Base-by-base conservation (phyloP, 2,888 invertebrate genomes). In the Plebejus argus region DNA sequence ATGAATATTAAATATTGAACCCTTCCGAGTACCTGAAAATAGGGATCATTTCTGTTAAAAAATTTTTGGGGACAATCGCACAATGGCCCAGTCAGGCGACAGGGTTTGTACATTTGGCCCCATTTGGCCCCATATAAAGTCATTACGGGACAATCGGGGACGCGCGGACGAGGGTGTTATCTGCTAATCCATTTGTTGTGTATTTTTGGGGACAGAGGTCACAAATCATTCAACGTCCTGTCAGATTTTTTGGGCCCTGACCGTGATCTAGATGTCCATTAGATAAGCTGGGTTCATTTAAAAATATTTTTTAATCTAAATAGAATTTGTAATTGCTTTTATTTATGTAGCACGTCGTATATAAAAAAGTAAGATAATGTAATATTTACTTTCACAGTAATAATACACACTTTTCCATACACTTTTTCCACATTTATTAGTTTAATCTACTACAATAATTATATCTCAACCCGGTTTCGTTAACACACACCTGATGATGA, bases 161-260 rank as follows among this genome's bases (percentile, higher is more conserved):
- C 23, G 23, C 5, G 15, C 28, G 84, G 83, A 82, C 81, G 79
- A 79, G 79, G 82, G 83, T 82, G 85, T 83, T 84, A 87, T 86
- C 88, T 86, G 85, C 85, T 89, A 87, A 90, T 88, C 86, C 86
- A 89, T 89, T 89, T 89, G 88, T 86, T 85, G 84, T 88, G 87
- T 87, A 84, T 85, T 87, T 84, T 87, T 74, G 28, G 49, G 72
- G 45, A 12, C 45, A 8, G 12, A 28, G 20, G 45, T n/a, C 74
- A 56, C n/a, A 77, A 77, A 49, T 61, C 49, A 74, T 70, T 76
- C 58, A 39, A 28, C 35, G 71, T 77, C 71, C 39, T 72, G 33
- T 71, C 74, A 49, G 49, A 28, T 66, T 66, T 70, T 71, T 71
- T 39, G 71, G 39, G 35, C 71, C 28, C 66, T 66, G 28, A 33